These are phyloP conservation scores for Caligus rogercresseyi DNA, from an alignment of 1,140 invertebrate species.

Conservation along the genomic window DNA sequence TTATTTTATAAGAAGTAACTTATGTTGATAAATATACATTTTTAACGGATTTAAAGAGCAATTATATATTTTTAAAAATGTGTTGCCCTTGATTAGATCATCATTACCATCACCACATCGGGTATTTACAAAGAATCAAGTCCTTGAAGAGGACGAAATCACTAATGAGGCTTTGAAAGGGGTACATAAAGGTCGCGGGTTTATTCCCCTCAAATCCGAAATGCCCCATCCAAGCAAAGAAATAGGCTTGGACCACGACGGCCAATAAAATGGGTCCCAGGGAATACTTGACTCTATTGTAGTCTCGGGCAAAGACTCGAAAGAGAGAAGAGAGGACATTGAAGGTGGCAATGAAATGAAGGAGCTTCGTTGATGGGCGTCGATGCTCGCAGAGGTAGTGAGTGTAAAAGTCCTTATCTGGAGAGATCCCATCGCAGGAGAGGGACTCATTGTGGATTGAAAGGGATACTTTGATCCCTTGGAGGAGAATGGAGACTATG, in stretches of 20 bases:
- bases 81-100: too few species aligned
- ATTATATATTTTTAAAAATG: too few species aligned
- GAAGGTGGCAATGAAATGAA: conserved; percentile 23
- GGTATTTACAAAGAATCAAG: neutral
- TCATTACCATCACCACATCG: too few species aligned
- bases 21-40: too few species aligned
- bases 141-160: neutral
- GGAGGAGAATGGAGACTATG: neutral
- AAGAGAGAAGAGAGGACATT: conserved; percentile 5
- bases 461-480: neutral
- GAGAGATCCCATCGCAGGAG: neutral
- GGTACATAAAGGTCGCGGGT: conserved; percentile 25
- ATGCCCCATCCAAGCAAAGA: conserved; percentile 24
- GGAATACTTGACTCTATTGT: conserved; percentile 3
- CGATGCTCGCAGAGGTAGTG: conserved; percentile 24
- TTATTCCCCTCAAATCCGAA: conserved; percentile 25
- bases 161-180: conserved; percentile 20
- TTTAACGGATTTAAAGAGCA: too few species aligned
- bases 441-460: neutral
- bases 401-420: conserved; percentile 23
- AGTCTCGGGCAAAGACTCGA: conserved; percentile 6
- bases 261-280: conserved; percentile 8
- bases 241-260: conserved; percentile 21
- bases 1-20: too few species aligned
- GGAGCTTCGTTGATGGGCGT: conserved; percentile 20